These are phyloP conservation scores for Yponomeuta plumbellus DNA, from an alignment of 2,888 invertebrate species.

Conservation along the genomic window DNA sequence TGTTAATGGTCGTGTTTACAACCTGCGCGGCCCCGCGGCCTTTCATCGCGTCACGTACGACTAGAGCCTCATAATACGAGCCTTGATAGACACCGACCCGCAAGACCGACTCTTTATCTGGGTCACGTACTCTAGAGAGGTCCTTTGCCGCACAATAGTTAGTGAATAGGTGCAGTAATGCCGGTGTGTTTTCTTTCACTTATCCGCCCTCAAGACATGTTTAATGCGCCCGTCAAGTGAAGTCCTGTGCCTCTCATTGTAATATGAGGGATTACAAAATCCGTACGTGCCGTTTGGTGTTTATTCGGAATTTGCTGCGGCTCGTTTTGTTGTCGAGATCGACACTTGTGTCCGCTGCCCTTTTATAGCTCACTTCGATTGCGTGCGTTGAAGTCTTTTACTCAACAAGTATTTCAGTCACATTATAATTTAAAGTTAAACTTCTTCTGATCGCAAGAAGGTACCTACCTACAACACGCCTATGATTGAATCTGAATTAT, in stretches of 20 bases:
- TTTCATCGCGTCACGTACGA: conserved; percentile 65
- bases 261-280: conserved; percentile 12
- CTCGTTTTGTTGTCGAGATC: conserved; percentile 1
- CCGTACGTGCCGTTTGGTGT: conserved; percentile 8
- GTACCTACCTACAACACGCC: no score
- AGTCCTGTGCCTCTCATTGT: neutral
- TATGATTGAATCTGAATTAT: no score
- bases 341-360: conserved; percentile 9
- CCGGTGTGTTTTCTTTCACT: conserved; percentile 59
- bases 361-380: conserved; percentile 6
- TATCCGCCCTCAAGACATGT: conserved; percentile 44
- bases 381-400: conserved; percentile 21
- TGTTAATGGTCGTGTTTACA: conserved; percentile 68
- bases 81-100: conserved; percentile 44
- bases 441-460: no score
- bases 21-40: conserved; percentile 62
- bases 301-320: conserved; percentile 7
- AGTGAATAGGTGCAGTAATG: conserved; percentile 45
- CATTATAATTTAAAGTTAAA: no score
- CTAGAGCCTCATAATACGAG: conserved; percentile 35
- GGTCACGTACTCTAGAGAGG: conserved; percentile 71
- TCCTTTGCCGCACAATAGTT: conserved; percentile 47
- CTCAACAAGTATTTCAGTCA: neutral
- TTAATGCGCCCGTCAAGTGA: conserved; percentile 25
- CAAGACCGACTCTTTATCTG: conserved; percentile 39